Base-by-base conservation (phyloP, 2,113 vertebrate species). In the Brevimyrus niger region DNA sequence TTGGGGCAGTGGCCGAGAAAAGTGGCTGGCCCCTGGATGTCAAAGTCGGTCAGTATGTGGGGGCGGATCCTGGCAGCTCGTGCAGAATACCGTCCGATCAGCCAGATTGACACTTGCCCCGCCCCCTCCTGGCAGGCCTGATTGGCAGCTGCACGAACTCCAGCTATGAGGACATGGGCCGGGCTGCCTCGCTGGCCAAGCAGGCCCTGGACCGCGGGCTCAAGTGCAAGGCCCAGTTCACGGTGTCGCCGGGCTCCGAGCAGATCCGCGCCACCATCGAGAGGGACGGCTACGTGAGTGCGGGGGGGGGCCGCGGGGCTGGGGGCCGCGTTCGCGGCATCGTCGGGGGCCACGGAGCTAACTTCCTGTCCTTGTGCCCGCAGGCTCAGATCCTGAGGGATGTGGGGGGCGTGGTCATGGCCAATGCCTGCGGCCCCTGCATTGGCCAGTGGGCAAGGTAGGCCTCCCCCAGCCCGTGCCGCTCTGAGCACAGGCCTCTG, bases 381-480 rank as follows among this genome's bases (percentile, higher is more conserved):
- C 88, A 99, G 98, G 96, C 98, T 0, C 94, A 98, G 95, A 83
- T 97, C 91, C 95, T 99, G 13, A 95, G 96, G 42, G 97, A 99
- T 17, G 96, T 98, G n/a, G 98, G 98, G 42, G 98, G 98, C 21
- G 87, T 99, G 27, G 98, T 99, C 90, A 94, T 99, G 92, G 98
- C 98, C 89, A 99, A 99, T 0, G 98, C 98, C 10, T 99, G 98
- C 89, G 98, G 98, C 31, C 98, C 98, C 11, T 99, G 98, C 94
- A 99, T 99, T 50, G 98, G 98, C 87, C 98, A 99, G 92, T 99
- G 98, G 98, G 98, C 99, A 97, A 98, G 98, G 98, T 99, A 91
- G 88, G 11, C n/a, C 1, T 4, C 61, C n/a, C 9, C n/a, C 58
- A 2, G 23, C 55, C 21, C n/a, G 55, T 7, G 21, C 23, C 6